These are phyloP conservation scores for Scyliorhinus canicula DNA, from an alignment of 2,797 vertebrate genomes.

Conservation along the genomic window DNA sequence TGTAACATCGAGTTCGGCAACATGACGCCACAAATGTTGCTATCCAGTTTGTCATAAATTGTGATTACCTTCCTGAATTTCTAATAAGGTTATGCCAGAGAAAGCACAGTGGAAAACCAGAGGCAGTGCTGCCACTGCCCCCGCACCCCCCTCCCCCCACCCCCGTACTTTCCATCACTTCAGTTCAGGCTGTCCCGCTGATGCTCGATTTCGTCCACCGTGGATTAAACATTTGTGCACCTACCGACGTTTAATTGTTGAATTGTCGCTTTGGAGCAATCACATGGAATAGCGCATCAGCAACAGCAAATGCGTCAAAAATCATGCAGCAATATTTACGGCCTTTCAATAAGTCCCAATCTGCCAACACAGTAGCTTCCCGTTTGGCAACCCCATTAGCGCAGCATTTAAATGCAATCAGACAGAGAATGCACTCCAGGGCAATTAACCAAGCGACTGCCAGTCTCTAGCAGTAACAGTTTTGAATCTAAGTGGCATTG, in stretches of 20 bases:
- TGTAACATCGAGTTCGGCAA: neutral
- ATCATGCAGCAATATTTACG: neutral
- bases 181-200: neutral
- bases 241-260: neutral
- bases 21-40: neutral
- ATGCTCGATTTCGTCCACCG: neutral
- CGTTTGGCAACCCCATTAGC: neutral
- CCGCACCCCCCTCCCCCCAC: too few species aligned
- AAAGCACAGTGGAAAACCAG: neutral
- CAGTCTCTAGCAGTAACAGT: neutral
- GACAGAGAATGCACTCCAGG: neutral
- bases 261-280: neutral
- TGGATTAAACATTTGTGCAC: neutral
- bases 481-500: neutral
- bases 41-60: too few species aligned
- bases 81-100: neutral
- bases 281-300: neutral
- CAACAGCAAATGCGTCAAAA: neutral
- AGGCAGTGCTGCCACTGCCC: neutral
- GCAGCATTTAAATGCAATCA: constrained; percentile 2
- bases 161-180: neutral
- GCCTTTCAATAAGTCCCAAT: neutral
- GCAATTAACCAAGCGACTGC: neutral
- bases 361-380: neutral
- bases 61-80: neutral